These are phyloP conservation scores for Phainopepla nitens DNA, from an alignment of 2,113 vertebrate species.

Conservation along the genomic window DNA sequence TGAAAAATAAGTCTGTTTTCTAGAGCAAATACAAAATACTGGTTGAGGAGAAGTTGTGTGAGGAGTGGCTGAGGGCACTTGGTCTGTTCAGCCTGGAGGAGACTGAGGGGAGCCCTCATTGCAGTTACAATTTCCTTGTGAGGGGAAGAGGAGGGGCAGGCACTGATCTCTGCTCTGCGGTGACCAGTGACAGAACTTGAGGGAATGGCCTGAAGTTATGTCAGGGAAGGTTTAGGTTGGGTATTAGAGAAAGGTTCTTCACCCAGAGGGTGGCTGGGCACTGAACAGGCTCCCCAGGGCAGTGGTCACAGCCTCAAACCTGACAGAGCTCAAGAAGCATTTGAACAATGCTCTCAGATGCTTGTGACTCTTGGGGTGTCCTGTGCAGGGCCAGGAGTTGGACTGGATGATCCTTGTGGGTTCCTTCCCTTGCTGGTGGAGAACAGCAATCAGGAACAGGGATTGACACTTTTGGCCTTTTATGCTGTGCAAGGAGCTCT, in stretches of 20 bases:
- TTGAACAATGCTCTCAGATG: accelerated
- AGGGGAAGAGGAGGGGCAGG: not conserved
- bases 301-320: not conserved
- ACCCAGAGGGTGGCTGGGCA: not conserved
- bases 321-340: accelerated
- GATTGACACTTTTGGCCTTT: not conserved
- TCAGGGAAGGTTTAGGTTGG: not conserved
- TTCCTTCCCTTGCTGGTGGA: not conserved
- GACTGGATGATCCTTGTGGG: not conserved
- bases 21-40: not conserved
- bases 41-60: accelerated
- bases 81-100: not conserved
- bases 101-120: accelerated
- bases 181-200: not conserved
- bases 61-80: accelerated
- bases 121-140: not conserved
- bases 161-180: not conserved
- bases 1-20: not conserved
- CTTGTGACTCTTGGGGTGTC: not conserved
- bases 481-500: not conserved
- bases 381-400: not conserved
- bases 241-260: accelerated
- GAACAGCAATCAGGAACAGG: not conserved
- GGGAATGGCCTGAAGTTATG: not conserved
- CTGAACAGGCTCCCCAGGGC: not conserved